These are phyloP conservation scores for Apocheima hispidaria DNA, from an alignment of 2,888 invertebrate species.

Conservation along the genomic window DNA sequence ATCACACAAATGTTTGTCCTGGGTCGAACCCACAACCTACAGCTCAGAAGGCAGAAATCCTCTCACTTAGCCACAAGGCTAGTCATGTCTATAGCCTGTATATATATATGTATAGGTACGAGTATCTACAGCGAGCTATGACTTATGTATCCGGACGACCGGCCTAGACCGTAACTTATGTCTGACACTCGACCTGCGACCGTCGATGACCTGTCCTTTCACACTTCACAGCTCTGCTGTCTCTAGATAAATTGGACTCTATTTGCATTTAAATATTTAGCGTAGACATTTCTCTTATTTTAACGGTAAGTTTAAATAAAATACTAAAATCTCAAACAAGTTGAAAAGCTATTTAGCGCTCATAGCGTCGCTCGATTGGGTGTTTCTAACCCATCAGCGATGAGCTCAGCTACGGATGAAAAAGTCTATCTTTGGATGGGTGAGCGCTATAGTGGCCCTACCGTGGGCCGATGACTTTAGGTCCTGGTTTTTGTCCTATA, in stretches of 20 bases:
- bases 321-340: background rate
- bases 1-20: too few relatives aligned
- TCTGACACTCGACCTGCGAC: conserved; percentile 36
- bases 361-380: too few relatives aligned
- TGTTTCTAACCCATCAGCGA: too few relatives aligned
- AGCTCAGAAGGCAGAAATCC: too few relatives aligned
- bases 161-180: conserved; percentile 21
- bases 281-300: conserved; percentile 1
- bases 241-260: conserved; percentile 18
- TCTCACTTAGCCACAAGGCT: too few relatives aligned
- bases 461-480: too few relatives aligned
- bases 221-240: conserved; percentile 28
- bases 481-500: too few relatives aligned
- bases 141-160: conserved; percentile 49
- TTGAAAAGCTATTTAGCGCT: too few relatives aligned
- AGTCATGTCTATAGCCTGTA: conserved; percentile 36
- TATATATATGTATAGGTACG: conserved; percentile 8
- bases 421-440: too few relatives aligned
- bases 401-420: too few relatives aligned
- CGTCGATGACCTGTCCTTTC: conserved; percentile 46
- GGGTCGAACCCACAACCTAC: too few relatives aligned
- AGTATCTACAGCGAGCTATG: conserved; percentile 38
- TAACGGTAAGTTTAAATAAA: background rate
- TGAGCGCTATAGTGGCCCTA: too few relatives aligned
- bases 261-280: conserved; percentile 23